Base-by-base conservation (phyloP, 2,113 vertebrate genomes). In the Polypterus bichir region DNA sequence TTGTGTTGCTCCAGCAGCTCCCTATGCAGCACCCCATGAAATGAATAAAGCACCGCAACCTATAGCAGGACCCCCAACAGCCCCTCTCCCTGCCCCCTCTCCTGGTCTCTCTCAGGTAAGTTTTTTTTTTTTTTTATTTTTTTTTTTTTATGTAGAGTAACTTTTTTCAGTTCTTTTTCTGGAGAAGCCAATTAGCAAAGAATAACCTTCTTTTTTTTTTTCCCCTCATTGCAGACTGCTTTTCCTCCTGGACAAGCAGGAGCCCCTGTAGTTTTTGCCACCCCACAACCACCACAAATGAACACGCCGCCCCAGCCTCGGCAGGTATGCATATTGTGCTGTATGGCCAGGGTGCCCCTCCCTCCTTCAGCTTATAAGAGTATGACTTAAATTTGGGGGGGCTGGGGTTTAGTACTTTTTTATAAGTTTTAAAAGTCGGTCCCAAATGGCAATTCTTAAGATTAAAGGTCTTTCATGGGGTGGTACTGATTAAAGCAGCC, bases 21-120 rank as follows among this genome's bases (percentile, higher is more conserved):
- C 90, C 85, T 86, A 98, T 97, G 94, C 87, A 86, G 88, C 89
- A 88, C 88, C 88, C 87, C 89, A 88, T 95, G 94, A 97, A 94
- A 98, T 97, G 95, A 98, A 96, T 89, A 97, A 97, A 94, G 89
- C 91, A 86, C 91, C 92, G 86, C 94, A 98, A 83, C 86, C 94
- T 90, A 89, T 92, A 91, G 91, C 90, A 78, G 91, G 90, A 91
- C 81, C 85, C 85, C 88, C 88, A 65, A 80, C 91, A 68, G 88
- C 91, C 90, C 92, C 94, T 74, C 93, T 88, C 81, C 93, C 85
- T 64, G 88, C 92, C 84, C 90, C 91, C 69, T 95, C 93, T 88
- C 94, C 93, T 1, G 93, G 91, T 83, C 86, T 97, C 69, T 85
- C 92, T 74, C 95, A 96, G 93, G 94, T 97, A 89, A 83, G 45